These are phyloP conservation scores for Actinemys pallida DNA, from an alignment of 2,113 vertebrate species.

Conservation along the genomic window DNA sequence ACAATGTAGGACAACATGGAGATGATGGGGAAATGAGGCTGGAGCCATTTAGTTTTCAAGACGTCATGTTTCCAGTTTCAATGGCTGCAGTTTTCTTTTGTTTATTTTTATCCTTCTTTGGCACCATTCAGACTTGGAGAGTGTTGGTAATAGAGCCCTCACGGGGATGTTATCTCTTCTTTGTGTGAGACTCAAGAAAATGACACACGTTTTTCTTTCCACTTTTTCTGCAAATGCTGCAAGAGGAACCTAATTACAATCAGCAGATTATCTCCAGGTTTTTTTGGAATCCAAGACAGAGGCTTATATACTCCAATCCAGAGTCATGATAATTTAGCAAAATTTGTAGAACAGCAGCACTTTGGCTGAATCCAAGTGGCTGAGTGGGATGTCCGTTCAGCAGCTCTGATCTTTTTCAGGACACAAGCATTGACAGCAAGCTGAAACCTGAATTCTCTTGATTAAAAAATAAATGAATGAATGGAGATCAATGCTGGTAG, in stretches of 20 bases:
- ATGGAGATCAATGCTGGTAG: background rate
- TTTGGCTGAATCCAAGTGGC: rapidly evolving
- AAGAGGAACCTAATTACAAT: background rate
- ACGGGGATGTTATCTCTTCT: background rate
- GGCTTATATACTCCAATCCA: background rate
- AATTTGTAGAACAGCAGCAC: background rate
- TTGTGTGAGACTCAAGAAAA: background rate
- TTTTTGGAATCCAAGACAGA: no score
- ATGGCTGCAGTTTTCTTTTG: background rate
- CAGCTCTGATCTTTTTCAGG: background rate
- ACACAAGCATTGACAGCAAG: background rate
- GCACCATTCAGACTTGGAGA: background rate
- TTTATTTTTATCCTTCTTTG: background rate
- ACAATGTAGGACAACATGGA: background rate
- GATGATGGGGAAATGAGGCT: background rate
- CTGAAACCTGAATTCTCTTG: background rate
- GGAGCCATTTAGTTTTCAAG: background rate
- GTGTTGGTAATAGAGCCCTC: background rate
- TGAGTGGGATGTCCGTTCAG: rapidly evolving
- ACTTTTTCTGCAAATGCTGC: background rate
- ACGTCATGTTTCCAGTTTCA: background rate
- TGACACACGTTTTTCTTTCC: background rate
- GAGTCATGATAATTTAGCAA: background rate
- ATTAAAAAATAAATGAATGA: background rate
- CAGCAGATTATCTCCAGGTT: background rate